Conservation (phyloP, 2,797 vertebrate genomes). For the Acrossocheilus fasciatus region DNA sequence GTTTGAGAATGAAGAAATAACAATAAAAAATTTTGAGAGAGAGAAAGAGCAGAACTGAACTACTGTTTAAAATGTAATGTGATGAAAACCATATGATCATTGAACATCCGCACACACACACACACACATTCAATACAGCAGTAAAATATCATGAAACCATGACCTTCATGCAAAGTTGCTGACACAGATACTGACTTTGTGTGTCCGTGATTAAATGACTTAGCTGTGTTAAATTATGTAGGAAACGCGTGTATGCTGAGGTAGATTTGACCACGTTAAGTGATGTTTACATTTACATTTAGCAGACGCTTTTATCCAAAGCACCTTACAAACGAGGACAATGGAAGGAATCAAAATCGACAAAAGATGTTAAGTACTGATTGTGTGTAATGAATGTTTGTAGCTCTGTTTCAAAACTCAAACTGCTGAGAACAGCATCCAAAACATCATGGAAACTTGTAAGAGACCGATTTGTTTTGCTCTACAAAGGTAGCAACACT, state of each 20-base stretch:
- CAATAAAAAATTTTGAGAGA: background rate
- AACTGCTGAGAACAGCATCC: background rate
- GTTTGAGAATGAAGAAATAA: slow-evolving; percentile 12
- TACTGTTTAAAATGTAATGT: slow-evolving; percentile 78
- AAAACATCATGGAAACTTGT: background rate
- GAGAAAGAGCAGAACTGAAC: slow-evolving; percentile 68
- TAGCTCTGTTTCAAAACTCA: background rate
- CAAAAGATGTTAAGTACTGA: background rate
- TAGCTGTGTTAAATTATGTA: background rate
- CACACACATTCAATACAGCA: slow-evolving; percentile 30
- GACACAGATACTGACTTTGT: slow-evolving; percentile 64
- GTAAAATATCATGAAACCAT: slow-evolving; percentile 56
- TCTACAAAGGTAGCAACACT: background rate
- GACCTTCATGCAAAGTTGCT: slow-evolving; percentile 73
- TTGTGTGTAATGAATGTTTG: background rate
- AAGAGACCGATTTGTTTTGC: background rate
- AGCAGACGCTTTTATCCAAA: no score
- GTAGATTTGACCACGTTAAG: background rate
- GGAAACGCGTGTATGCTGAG: background rate
- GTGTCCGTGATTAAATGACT: background rate
- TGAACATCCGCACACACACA: slow-evolving; percentile 66
- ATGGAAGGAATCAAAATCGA: no score
- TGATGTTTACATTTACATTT: background rate
- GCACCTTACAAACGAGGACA: no score
- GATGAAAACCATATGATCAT: slow-evolving; percentile 81